Evolutionary conservation across 1,140 invertebrate species (phyloP), one percentile per base, ranked within the genome.

Genomic region (Coenobita brevimanus): DNA sequence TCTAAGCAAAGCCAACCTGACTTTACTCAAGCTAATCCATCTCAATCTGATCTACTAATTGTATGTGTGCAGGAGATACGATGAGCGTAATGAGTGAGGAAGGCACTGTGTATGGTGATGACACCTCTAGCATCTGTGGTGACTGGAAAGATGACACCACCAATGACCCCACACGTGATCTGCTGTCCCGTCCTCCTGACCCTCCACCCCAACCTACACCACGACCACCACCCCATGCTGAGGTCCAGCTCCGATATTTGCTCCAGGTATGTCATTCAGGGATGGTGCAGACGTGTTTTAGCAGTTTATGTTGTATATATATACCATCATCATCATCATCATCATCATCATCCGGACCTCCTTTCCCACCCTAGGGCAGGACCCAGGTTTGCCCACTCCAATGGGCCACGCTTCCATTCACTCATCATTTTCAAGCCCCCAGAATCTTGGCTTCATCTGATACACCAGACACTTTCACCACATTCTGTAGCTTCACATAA

Each of bases 81-180:
- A 75, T 91, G 15, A 91, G 91, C 76, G 81, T 91, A 13, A 86
- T 92, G 79, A 91, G 91, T 78, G 91, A 92, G 89, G 91, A 92
- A 80, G 91, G 91, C 57, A 89, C 84, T 67, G 46, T 89, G 24
- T 89, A 89, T 83, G 89, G 84, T 3, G 90, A 88, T n/a, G 89
- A 90, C 62, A 71, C 64, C 15, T 88, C 75, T 8, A 89, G 87
- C 54, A 54, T 80, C 6, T 79, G 84, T 88, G 91, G 89, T 36
- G 89, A 88, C 57, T 91, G 89, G 89, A 82, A 38, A 21, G 73
- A 57, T 41, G 89, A 88, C 3, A 81, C 54, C 1, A 81, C 54
- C 1, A 75, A 80, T 64, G 82, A 88, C 54, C 89, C 80, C 30
- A 91, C 86, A 27, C 69, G 82, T 21, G 87, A 82, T 69, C 87